Percentiles rank a stretch among this genome's conserved stretches.
These are phyloP conservation scores for Neelides folsomi DNA, from an alignment of 2,888 invertebrate genomes.

Conservation along the genomic window DNA sequence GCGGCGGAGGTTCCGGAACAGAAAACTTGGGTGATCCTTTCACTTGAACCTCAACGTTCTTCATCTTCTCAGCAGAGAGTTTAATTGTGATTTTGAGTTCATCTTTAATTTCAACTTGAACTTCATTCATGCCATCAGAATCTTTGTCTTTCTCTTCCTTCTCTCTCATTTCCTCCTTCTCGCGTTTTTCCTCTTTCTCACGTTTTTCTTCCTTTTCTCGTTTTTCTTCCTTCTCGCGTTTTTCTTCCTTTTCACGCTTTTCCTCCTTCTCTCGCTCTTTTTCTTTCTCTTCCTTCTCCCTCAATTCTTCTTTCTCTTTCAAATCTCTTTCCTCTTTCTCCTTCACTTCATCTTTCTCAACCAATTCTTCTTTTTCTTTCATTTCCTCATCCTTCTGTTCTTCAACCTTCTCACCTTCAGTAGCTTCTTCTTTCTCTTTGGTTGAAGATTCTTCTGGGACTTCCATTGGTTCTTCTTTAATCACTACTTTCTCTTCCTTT, in stretches of 20 bases:
- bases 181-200: slow-evolving; percentile 10
- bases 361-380: slow-evolving; percentile 7
- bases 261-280: slow-evolving; percentile 11
- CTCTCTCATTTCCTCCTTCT: slow-evolving; percentile 7
- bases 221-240: slow-evolving; percentile 25
- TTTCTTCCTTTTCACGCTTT: slow-evolving; percentile 26
- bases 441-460: background rate
- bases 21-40: slow-evolving; percentile 38
- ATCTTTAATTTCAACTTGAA: slow-evolving; percentile 28
- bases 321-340: slow-evolving; percentile 23
- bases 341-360: slow-evolving; percentile 30
- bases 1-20: slow-evolving; percentile 38
- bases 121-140: slow-evolving; percentile 25
- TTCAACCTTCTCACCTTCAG: too few relatives aligned
- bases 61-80: slow-evolving; percentile 29
- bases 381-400: slow-evolving; percentile 7
- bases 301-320: slow-evolving; percentile 19
- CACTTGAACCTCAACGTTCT: slow-evolving; percentile 27
- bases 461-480: slow-evolving; percentile 9
- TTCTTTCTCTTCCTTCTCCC: slow-evolving; percentile 13
- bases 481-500: slow-evolving; percentile 12
- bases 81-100: slow-evolving; percentile 32
- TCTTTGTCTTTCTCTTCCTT: slow-evolving; percentile 9
- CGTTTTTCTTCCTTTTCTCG: slow-evolving; percentile 28
- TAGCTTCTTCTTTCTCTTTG: slow-evolving; percentile 6